Conservation (phyloP, 2,113 vertebrate genomes). For the Chiloscyllium plagiosum region DNA sequence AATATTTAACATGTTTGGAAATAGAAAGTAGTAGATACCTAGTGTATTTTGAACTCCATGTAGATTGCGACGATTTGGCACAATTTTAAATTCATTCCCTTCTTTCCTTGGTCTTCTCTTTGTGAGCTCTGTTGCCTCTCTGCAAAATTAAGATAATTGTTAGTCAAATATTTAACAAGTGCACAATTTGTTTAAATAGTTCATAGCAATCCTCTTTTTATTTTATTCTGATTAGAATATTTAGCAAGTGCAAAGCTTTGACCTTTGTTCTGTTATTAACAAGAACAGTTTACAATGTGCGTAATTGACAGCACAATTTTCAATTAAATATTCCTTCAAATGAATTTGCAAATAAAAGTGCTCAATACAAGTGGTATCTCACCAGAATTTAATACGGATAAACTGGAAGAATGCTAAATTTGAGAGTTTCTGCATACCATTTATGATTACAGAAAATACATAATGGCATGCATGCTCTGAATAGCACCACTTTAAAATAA, state of each 20-base stretch:
- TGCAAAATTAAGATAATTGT: constrained; percentile 48
- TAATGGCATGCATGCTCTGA: not conserved
- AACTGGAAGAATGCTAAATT: not conserved
- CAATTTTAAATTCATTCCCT: constrained; percentile 81
- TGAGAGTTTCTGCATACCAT: not conserved
- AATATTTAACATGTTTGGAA: not conserved
- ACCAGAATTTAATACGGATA: not conserved
- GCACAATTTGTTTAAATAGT: not conserved
- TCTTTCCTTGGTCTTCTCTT: constrained; percentile 74
- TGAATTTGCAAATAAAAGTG: not conserved
- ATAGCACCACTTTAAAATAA: not conserved
- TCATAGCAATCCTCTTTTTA: not conserved
- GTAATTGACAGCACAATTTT: not conserved
- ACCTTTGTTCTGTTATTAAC: not conserved
- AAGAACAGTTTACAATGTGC: not conserved
- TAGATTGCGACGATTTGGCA: constrained; percentile 74
- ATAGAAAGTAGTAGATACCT: constrained; percentile 59
- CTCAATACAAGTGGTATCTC: not conserved
- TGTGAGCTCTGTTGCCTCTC: constrained; percentile 67
- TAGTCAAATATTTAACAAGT: not conserved
- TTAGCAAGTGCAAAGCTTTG: not conserved
- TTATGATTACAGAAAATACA: not conserved
- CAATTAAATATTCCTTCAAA: not conserved
- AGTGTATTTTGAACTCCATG: constrained; percentile 69
- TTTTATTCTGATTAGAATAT: not conserved